Evolutionary conservation across 1,140 invertebrate genomes (phyloP).

Genomic region (Zaprionus lachaisei): DNA sequence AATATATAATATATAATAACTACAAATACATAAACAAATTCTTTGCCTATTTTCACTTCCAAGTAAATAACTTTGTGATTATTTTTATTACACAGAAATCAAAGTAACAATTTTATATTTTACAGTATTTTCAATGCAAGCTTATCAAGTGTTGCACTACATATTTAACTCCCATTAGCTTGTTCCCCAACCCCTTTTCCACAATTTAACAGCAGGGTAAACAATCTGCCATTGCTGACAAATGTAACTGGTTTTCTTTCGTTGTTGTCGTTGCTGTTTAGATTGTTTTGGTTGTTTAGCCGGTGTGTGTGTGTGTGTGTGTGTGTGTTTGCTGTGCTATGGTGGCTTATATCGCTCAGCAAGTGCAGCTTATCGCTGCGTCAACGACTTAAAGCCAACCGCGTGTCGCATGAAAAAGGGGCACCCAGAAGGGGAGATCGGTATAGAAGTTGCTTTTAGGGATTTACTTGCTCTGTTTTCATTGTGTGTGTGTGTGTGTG

Average conservation of each 20-base stretch:
- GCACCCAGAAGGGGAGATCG: neutral
- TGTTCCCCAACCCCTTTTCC: neutral
- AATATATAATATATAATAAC: too few relatives aligned
- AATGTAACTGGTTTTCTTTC: neutral
- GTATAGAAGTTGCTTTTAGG: neutral
- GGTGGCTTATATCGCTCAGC: conserved; percentile 14
- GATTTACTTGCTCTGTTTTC: neutral
- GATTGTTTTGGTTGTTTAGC: conserved; percentile 1
- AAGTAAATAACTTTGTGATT: neutral
- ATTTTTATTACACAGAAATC: neutral
- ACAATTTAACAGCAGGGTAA: neutral
- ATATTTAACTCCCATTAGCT: neutral
- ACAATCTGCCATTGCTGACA: conserved; percentile 1
- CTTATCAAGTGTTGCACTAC: conserved; percentile 16
- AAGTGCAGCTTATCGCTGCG: conserved; percentile 46
- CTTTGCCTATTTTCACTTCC: too few relatives aligned
- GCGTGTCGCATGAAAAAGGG: neutral
- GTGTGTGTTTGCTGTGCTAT: too few relatives aligned
- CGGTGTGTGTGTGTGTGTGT: conserved; percentile 11
- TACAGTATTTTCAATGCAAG: neutral
- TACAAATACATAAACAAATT: too few relatives aligned
- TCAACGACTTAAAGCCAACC: conserved; percentile 14
- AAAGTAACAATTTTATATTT: too few relatives aligned
- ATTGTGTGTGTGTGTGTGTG: neutral
- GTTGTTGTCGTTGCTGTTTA: neutral